phyloP scores from a whole-genome alignment of 2,797 vertebrate genomes.

The Menidia menidia region DNA sequence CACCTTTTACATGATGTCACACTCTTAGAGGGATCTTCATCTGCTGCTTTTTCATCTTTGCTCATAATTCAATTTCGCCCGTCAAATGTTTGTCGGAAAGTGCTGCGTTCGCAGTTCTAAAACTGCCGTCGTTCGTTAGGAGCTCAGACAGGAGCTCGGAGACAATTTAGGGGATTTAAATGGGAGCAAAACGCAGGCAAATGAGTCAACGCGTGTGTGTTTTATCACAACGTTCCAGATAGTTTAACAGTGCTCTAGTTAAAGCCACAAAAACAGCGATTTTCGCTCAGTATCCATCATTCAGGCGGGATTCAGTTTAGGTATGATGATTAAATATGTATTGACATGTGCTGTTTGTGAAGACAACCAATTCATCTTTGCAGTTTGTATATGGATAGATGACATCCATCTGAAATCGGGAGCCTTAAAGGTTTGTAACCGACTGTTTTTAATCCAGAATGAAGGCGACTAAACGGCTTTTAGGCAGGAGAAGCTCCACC shows the following conservation, averaged over 20 bases:
- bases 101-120: not conserved
- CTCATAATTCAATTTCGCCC: not conserved
- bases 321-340: too few relatives aligned
- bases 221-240: not conserved
- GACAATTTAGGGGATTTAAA: not conserved
- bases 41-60: constrained; percentile 40
- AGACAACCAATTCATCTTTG: too few relatives aligned
- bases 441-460: not conserved
- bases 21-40: constrained; percentile 41
- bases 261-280: not conserved
- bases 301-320: too few relatives aligned
- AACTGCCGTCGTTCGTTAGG: not conserved
- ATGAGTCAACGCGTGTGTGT: not conserved
- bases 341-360: not conserved
- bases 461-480: constrained; percentile 3
- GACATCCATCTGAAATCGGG: not conserved
- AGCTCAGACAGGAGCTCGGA: not conserved
- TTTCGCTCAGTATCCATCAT: not conserved
- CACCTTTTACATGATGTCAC: not conserved
- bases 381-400: too few relatives aligned
- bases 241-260: not conserved
- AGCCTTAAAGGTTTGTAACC: not conserved
- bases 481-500: constrained; percentile 62
- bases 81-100: constrained; percentile 13
- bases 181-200: not conserved